Evolutionary conservation across 2,113 vertebrate species (phyloP).

Genomic region (Pygoscelis antarcticus): DNA sequence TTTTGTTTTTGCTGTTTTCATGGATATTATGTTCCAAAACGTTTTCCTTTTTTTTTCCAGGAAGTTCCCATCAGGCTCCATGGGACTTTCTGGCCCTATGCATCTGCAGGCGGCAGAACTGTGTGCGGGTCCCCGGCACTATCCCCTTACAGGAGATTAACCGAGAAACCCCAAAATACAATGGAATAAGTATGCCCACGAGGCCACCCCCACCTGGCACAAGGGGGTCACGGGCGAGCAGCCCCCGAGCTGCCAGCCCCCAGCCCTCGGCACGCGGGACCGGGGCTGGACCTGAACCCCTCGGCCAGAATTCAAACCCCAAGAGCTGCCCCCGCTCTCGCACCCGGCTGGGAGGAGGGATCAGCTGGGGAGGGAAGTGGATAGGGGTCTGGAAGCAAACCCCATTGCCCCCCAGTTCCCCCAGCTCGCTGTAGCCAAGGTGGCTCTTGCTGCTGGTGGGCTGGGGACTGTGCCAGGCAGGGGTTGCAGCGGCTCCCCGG

Average conservation of each 20-base stretch:
- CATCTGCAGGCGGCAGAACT: not conserved
- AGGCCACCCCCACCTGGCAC: not conserved
- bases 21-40: not conserved
- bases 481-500: fast-evolving
- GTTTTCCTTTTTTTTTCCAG: not conserved
- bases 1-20: conserved; percentile 4
- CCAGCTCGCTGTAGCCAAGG: fast-evolving
- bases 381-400: not conserved
- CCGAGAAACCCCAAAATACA: not conserved
- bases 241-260: fast-evolving
- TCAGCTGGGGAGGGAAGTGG: not conserved
- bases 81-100: not conserved
- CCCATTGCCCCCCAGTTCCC: fast-evolving
- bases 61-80: not conserved
- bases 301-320: fast-evolving
- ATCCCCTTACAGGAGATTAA: not conserved
- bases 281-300: fast-evolving
- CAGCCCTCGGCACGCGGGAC: fast-evolving
- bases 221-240: fast-evolving
- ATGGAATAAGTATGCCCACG: fast-evolving
- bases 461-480: not conserved
- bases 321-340: not conserved
- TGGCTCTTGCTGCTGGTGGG: not conserved
- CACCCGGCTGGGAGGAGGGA: not conserved
- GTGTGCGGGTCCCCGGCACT: not conserved